Conservation (phyloP, 2,888 invertebrate species). For the Himalopsyche japonica region DNA sequence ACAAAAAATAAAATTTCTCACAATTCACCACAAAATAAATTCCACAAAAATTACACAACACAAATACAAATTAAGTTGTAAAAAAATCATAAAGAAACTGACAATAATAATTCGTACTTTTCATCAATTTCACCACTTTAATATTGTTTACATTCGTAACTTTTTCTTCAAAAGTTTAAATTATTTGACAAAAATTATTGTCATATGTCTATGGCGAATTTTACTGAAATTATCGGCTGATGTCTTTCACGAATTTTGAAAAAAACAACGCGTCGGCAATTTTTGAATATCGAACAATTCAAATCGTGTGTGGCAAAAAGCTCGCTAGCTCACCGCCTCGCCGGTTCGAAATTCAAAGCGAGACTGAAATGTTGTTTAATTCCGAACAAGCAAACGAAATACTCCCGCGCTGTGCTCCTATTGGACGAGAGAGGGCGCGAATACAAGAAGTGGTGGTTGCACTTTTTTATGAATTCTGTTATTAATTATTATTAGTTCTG, state of each 20-base stretch:
- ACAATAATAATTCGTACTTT: background rate
- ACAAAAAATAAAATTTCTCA: background rate
- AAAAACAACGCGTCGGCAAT: background rate
- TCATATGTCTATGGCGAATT: background rate
- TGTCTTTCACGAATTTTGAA: background rate
- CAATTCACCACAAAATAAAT: background rate
- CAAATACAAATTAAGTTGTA: background rate
- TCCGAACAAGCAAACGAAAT: background rate
- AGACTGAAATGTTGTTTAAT: constrained; percentile 4
- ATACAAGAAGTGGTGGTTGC: background rate
- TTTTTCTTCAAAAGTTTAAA: background rate
- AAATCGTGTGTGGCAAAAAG: background rate
- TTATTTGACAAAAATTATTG: background rate
- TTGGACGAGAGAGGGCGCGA: background rate
- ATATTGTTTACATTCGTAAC: background rate
- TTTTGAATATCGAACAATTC: constrained; percentile 7
- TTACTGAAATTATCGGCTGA: background rate
- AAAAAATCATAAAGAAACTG: background rate
- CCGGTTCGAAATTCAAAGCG: constrained; percentile 15
- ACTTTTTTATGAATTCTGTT: background rate
- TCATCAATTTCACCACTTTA: background rate
- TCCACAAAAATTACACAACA: background rate
- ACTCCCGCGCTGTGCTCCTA: background rate
- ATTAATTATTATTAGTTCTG: background rate
- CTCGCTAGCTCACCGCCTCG: background rate